phyloP scores from a whole-genome alignment of 2,797 vertebrate genomes.

The Okamejei kenojei region DNA sequence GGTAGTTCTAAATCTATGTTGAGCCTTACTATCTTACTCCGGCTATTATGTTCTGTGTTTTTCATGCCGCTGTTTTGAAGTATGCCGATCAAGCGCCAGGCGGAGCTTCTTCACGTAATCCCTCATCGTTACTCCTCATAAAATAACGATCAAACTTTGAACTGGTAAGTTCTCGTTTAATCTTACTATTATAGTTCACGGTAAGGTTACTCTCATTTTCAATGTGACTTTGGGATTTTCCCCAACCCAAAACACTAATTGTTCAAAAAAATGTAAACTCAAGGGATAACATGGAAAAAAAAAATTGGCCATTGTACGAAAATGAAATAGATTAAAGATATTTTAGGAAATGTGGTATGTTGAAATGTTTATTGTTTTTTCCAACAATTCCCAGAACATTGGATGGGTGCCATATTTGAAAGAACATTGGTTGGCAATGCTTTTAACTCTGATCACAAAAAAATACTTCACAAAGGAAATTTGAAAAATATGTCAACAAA shows the following conservation, averaged over 20 bases:
- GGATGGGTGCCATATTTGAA: not conserved
- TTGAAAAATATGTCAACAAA: not conserved
- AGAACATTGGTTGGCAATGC: not conserved
- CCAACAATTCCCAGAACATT: not conserved
- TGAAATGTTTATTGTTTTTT: not conserved
- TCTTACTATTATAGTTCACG: not conserved
- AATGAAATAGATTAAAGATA: not conserved
- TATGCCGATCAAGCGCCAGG: too few species aligned
- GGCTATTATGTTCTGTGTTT: too few species aligned
- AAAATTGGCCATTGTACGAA: not conserved
- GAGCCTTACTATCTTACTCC: too few species aligned
- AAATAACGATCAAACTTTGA: too few species aligned
- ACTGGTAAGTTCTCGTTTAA: too few species aligned
- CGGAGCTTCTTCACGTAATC: too few species aligned
- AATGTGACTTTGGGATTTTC: not conserved
- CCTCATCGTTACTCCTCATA: too few species aligned
- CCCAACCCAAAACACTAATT: not conserved
- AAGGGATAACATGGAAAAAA: not conserved
- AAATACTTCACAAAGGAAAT: not conserved
- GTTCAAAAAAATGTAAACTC: not conserved
- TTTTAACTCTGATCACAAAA: not conserved
- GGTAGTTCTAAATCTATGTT: too few species aligned
- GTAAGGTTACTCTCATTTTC: not conserved
- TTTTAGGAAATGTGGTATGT: too few species aligned
- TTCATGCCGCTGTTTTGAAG: too few species aligned